Evolutionary conservation across 2,797 vertebrate genomes (phyloP), one percentile per base, ranked within the genome.

Genomic region (Tapera naevia): DNA sequence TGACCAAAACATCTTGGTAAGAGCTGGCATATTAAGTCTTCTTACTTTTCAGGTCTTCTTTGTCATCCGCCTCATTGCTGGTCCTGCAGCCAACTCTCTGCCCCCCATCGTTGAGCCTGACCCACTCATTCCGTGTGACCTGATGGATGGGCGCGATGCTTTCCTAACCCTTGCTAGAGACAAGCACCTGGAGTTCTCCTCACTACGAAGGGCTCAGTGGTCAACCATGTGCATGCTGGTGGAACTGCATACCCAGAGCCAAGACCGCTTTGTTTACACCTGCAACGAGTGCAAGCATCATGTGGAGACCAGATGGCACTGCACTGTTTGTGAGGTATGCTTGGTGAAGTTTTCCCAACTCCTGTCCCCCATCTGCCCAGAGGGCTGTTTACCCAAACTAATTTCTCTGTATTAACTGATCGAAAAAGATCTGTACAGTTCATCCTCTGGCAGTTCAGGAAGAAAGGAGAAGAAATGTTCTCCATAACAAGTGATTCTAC

Each of bases 201-300:
- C 99, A 3, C 97, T 99, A 28, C 97, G 99, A 70, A 98, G 99
- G 94, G 98, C 99, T 93, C 98, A 98, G 97, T 99, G 99, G 99
- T 99, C 99, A 92, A 99, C 99, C 90, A 99, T 99, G 99, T 99
- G 99, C 94, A 99, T 99, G 99, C 96, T 99, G 96, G 99, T 99
- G 95, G 99, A 99, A 95, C 98, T 99, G 82, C 99, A 99, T 96
- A 99, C 99, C 65, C 99, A 99, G 98, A 99, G 99, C 97, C 99
- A 99, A 97, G 99, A 99, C 94, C 99, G 99, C 93, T 99, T 99
- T 19, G 99, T 99, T 88, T 99, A 99, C 95, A 99, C 99, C 83
- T 99, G 99, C 98, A 99, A 99, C 0, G 99, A 99, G 96, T 99
- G 99, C 97, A 99, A 99, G 95, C 99, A 99, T 96, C 99, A 99